Conservation (phyloP, 1,140 invertebrate genomes). For the Geopemphigus sp. region DNA sequence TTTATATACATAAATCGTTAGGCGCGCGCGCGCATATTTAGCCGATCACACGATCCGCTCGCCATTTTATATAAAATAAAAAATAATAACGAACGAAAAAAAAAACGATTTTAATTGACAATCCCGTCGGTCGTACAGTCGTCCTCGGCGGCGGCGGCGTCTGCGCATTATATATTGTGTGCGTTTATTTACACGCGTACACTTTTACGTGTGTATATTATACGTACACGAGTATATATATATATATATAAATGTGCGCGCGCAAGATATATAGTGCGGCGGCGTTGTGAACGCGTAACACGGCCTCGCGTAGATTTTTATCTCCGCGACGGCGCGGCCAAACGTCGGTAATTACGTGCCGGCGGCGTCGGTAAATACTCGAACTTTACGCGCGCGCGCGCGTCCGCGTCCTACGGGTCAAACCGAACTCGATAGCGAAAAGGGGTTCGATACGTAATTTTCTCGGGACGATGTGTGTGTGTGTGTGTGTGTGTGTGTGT, state of each 20-base stretch:
- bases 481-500: no score
- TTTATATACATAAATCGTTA: no score
- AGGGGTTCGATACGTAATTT: no score
- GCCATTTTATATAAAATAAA: no score
- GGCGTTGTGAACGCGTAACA: slow-evolving; percentile 31
- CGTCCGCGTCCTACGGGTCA: not conserved
- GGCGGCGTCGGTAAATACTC: not conserved
- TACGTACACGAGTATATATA: not conserved
- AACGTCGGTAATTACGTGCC: slow-evolving; percentile 43
- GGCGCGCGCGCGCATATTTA: not conserved
- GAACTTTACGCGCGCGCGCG: slow-evolving; percentile 4
- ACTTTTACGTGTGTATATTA: not conserved
- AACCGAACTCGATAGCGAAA: no score
- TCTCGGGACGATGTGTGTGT: not conserved
- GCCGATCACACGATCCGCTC: slow-evolving; percentile 5
- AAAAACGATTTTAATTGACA: slow-evolving; percentile 22
- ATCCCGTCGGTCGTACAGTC: not conserved
- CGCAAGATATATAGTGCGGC: not conserved
- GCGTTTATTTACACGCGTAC: not conserved
- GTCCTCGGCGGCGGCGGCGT: not conserved
- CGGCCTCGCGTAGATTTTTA: slow-evolving; percentile 25
- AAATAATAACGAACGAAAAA: no score
- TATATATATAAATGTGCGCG: not conserved
- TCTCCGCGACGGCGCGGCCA: slow-evolving; percentile 13
- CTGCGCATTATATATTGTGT: slow-evolving; percentile 6